Base-by-base conservation (phyloP, 2,797 vertebrate species). In the Gymnoscopelus microlampas region DNA sequence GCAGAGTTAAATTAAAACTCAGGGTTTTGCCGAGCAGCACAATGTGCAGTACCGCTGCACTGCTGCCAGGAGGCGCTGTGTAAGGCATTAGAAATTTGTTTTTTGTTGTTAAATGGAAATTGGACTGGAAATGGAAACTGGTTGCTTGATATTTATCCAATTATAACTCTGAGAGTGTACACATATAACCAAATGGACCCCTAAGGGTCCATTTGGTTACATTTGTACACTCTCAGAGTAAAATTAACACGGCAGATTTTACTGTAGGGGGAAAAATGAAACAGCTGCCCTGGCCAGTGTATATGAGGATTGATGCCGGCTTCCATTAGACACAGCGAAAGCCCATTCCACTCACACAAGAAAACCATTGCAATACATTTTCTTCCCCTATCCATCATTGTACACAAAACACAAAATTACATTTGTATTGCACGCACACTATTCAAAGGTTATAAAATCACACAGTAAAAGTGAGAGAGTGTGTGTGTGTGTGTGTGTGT, bases 51-150 rank as follows among this genome's bases (percentile, higher is more conserved):
- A 8, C 7, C 9, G 39, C 7, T 44, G 8, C 39, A 44, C 39
- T 44, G 32, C 32, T 35, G 32, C 5, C 5, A 35, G 32, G 32
- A 5, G 32, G 32, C 5, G 32, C 32, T 6, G 32, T 35, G 5
- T 35, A 6, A 35, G 32, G 32, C 32, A 35, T 35, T 35, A 3
- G 4, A 35, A 35, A 5, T 35, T 4, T 35, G 62, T 53, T 66
- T 67, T 73, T 47, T 67, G 55, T 76, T 65, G 24, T 77, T 79
- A 70, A 73, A 49, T 35, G 32, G 32, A 5, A 35, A 35, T 35
- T 35, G 32, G 5, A 35, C 32, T 35, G 32, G 32, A 35, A 35
- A 35, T 35, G 32, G 32, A 35, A 35, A 35, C 4, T 5, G 32
- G 32, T 35, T 35, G 32, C 32, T 35, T 35, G 32, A 35, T 35